These are phyloP conservation scores for Clarias laeviceps DNA, from an alignment of 2,797 vertebrate genomes.

Conservation along the genomic window DNA sequence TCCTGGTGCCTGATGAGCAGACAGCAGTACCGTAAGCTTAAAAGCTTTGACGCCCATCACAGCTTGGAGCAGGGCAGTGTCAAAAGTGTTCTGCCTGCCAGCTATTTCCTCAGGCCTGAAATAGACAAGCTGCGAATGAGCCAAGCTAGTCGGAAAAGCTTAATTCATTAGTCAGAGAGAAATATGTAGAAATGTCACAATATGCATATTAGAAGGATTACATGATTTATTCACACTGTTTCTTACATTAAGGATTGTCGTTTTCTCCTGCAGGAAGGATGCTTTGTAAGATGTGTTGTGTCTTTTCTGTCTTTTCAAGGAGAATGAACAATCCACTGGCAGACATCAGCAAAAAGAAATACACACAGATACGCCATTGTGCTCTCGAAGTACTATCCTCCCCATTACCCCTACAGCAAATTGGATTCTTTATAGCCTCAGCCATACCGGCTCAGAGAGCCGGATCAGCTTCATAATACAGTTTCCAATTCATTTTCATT, in stretches of 20 bases:
- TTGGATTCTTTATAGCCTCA: conserved; percentile 57
- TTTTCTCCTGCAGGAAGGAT: conserved; percentile 22
- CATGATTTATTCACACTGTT: background rate
- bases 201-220: conserved; percentile 4
- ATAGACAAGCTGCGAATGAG: conserved; percentile 33
- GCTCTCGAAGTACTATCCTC: conserved; percentile 38
- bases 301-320: conserved; percentile 16
- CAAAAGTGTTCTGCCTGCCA: background rate
- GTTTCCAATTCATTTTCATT: conserved; percentile 54
- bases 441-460: conserved; percentile 43
- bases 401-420: conserved; percentile 52
- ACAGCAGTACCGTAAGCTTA: conserved; percentile 46
- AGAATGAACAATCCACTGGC: conserved; percentile 25
- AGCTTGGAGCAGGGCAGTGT: conserved; percentile 3
- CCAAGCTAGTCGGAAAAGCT: conserved; percentile 21
- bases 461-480: conserved; percentile 51
- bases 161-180: conserved; percentile 33
- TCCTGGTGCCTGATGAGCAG: conserved; percentile 49
- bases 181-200: conserved; percentile 17
- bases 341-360: conserved; percentile 43
- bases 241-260: background rate
- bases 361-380: conserved; percentile 41
- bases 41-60: conserved; percentile 34
- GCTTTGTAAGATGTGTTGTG: conserved; percentile 23
- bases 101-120: conserved; percentile 30